Evolutionary conservation across 2,113 vertebrate species (phyloP).

Genomic region (Vulpes lagopus): DNA sequence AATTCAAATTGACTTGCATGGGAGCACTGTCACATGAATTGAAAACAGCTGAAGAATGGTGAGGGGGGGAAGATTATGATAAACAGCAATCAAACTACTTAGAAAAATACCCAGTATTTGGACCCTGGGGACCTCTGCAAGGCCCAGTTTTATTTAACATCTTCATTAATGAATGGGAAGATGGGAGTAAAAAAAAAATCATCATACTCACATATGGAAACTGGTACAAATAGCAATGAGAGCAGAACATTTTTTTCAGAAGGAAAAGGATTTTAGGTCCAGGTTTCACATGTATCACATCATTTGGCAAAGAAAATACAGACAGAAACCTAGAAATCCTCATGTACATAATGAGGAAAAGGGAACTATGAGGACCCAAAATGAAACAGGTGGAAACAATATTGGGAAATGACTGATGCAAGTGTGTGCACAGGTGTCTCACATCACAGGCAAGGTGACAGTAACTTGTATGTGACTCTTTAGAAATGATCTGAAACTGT

Average conservation of each 20-base stretch:
- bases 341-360: not conserved
- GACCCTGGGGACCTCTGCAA: not conserved
- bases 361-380: not conserved
- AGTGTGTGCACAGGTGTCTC: not conserved
- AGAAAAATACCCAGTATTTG: conserved; percentile 55
- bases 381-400: not conserved
- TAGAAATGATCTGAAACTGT: not conserved
- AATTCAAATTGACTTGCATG: conserved; percentile 82
- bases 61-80: not conserved
- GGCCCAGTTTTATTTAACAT: conserved; percentile 43
- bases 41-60: conserved; percentile 75
- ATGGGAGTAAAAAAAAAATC: not conserved
- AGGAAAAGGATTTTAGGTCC: not conserved
- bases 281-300: not conserved
- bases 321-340: not conserved
- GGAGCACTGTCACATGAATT: conserved; percentile 71
- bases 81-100: conserved; percentile 74
- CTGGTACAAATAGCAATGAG: not conserved
- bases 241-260: not conserved
- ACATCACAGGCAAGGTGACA: not conserved
- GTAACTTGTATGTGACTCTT: not conserved
- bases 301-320: not conserved
- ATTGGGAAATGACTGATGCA: not conserved
- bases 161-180: conserved; percentile 65
- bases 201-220: conserved; percentile 8